A percentile compares a stretch with the other conserved stretches of the same genome.
These are phyloP conservation scores for Diloba caeruleocephala DNA, from an alignment of 2,888 invertebrate genomes.

Conservation along the genomic window DNA sequence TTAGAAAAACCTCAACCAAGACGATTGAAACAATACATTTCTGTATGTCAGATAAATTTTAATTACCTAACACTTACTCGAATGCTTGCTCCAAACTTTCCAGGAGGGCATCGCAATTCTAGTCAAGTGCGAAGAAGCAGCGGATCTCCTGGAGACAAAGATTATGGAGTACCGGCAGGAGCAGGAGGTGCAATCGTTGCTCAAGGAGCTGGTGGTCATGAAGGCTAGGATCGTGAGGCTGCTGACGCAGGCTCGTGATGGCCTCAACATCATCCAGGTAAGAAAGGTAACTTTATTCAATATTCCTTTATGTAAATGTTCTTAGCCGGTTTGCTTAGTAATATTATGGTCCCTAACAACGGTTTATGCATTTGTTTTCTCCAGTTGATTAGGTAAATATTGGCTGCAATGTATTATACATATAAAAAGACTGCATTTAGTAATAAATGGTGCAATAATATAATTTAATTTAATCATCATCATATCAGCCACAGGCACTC, in stretches of 20 bases:
- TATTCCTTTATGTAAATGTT: constrained; percentile 14
- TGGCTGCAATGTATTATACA: too few relatives aligned
- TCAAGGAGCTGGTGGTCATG: constrained; percentile 88
- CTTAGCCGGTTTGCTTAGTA: constrained; percentile 20
- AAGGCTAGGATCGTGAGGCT: constrained; percentile 91
- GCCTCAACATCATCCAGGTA: constrained; percentile 88
- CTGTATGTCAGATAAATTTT: neutral
- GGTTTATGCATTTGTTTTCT: neutral
- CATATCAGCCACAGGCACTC: too few relatives aligned
- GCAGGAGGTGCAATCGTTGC: constrained; percentile 89
- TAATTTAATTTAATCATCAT: too few relatives aligned
- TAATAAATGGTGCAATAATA: too few relatives aligned
- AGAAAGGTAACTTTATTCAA: constrained; percentile 74
- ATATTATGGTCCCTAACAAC: constrained; percentile 5
- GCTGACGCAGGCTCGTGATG: constrained; percentile 91
- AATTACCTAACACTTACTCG: neutral
- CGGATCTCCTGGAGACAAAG: constrained; percentile 90
- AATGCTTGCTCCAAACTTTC: constrained; percentile 53
- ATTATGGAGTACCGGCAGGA: constrained; percentile 91
- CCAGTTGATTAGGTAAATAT: too few relatives aligned
- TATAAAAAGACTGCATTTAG: too few relatives aligned
- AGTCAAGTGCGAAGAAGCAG: constrained; percentile 91
- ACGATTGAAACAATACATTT: too few relatives aligned
- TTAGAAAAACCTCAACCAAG: too few relatives aligned
- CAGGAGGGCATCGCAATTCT: constrained; percentile 92